Evolutionary conservation across 2,113 vertebrate genomes (phyloP).

Genomic region (Urocolius indicus): DNA sequence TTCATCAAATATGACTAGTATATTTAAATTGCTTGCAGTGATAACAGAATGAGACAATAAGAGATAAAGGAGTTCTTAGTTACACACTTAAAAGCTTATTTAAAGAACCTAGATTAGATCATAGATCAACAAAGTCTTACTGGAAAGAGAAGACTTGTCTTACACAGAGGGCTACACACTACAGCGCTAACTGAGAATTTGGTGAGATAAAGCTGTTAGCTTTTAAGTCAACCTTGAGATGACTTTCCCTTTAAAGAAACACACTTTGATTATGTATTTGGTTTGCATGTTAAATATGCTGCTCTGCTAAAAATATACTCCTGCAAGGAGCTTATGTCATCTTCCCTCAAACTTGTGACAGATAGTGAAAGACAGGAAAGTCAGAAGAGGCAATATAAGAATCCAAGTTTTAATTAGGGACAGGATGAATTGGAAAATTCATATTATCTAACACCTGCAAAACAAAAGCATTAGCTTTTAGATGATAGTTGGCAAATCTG

Average conservation of each 20-base stretch:
- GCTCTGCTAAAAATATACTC: conserved; percentile 47
- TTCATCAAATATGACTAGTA: conserved; percentile 55
- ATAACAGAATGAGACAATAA: conserved; percentile 64
- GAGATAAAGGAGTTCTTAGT: conserved; percentile 48
- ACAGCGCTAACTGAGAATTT: neutral
- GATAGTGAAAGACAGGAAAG: conserved; percentile 9
- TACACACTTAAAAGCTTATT: conserved; percentile 68
- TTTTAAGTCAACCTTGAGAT: conserved; percentile 72
- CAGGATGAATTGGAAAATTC: neutral
- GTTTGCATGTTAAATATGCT: conserved; percentile 64
- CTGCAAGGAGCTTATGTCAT: conserved; percentile 35
- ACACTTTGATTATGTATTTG: conserved; percentile 44
- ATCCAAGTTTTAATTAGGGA: neutral
- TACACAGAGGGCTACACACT: neutral
- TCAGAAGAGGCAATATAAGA: neutral
- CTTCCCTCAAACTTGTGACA: neutral
- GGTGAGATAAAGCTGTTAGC: conserved; percentile 66
- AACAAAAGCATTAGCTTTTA: neutral
- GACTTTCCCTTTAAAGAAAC: conserved; percentile 63
- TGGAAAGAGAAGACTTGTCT: conserved; percentile 42
- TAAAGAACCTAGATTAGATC: conserved; percentile 61
- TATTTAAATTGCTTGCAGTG: conserved; percentile 63
- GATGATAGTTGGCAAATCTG: neutral
- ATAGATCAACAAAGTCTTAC: conserved; percentile 54
- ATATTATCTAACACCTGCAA: neutral